Evolutionary conservation across 2,888 invertebrate species (phyloP).

Genomic region (Gastracanthus pulcherrimus): DNA sequence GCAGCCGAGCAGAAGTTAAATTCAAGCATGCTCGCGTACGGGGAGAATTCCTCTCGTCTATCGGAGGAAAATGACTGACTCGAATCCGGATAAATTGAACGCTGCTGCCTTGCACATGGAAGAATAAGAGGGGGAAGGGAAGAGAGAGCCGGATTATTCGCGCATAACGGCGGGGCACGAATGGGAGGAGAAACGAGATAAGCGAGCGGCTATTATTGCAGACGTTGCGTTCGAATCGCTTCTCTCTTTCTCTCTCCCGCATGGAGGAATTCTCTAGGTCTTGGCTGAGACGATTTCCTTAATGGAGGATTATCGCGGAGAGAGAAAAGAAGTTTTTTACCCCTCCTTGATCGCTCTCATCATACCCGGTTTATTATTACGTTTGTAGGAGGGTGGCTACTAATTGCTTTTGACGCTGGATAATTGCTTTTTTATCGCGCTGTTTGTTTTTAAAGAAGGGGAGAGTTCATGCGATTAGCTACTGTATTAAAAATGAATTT

Average conservation of each 20-base stretch:
- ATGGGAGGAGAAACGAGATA: neutral
- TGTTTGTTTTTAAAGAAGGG: too few relatives aligned
- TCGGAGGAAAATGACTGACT: neutral
- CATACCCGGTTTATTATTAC: too few relatives aligned
- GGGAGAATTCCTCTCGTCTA: neutral
- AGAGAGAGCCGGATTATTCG: neutral
- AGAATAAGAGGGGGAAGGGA: too few relatives aligned
- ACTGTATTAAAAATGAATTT: too few relatives aligned
- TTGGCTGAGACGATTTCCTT: constrained; percentile 18
- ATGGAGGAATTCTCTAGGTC: too few relatives aligned
- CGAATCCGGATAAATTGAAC: neutral
- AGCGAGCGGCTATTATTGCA: neutral
- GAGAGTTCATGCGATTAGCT: too few relatives aligned
- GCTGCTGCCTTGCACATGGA: too few relatives aligned
- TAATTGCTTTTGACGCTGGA: neutral
- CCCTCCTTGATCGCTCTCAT: neutral
- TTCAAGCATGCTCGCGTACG: too few relatives aligned
- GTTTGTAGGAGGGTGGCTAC: too few relatives aligned
- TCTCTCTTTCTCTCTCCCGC: too few relatives aligned
- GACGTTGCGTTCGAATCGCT: too few relatives aligned
- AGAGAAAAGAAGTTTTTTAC: neutral
- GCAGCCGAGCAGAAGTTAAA: constrained; percentile 10
- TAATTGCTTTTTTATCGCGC: constrained; percentile 18
- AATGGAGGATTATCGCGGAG: constrained; percentile 7
- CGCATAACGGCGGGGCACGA: too few relatives aligned